Percentiles rank a stretch among this genome's conserved stretches.
Conservation (phyloP, 2,113 vertebrate genomes). For the Hemiprocne comata region DNA sequence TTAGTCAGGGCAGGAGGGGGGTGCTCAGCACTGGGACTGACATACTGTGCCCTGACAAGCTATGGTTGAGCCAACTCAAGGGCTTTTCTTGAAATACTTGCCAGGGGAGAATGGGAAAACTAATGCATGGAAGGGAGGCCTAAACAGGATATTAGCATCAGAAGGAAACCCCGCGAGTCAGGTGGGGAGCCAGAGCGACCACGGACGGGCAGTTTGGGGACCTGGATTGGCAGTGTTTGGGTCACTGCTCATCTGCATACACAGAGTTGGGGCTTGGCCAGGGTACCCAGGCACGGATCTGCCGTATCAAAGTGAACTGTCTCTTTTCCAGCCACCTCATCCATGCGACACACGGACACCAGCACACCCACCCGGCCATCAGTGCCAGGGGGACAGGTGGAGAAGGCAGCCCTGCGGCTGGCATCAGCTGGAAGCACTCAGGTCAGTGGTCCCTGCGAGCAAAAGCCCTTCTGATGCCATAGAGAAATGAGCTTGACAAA, state of each 20-base stretch:
- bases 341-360: slow-evolving; percentile 76
- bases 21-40: fast-evolving
- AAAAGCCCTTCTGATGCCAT: not conserved
- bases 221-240: not conserved
- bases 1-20: fast-evolving
- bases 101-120: not conserved
- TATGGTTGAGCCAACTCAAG: fast-evolving
- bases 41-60: fast-evolving
- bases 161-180: not conserved
- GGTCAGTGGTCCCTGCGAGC: slow-evolving; percentile 50
- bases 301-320: fast-evolving
- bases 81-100: not conserved
- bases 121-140: not conserved
- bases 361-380: slow-evolving; percentile 83
- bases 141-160: fast-evolving
- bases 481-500: not conserved
- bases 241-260: fast-evolving
- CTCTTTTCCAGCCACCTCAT: slow-evolving; percentile 76
- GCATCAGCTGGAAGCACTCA: slow-evolving; percentile 73
- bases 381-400: slow-evolving; percentile 26
- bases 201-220: not conserved
- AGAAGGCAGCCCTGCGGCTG: slow-evolving; percentile 78
- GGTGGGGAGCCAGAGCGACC: not conserved
- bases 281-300: fast-evolving
- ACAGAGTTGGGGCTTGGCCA: not conserved